Base-by-base conservation (phyloP, 1,140 invertebrate species). In the Lordiphosa mommai region DNA sequence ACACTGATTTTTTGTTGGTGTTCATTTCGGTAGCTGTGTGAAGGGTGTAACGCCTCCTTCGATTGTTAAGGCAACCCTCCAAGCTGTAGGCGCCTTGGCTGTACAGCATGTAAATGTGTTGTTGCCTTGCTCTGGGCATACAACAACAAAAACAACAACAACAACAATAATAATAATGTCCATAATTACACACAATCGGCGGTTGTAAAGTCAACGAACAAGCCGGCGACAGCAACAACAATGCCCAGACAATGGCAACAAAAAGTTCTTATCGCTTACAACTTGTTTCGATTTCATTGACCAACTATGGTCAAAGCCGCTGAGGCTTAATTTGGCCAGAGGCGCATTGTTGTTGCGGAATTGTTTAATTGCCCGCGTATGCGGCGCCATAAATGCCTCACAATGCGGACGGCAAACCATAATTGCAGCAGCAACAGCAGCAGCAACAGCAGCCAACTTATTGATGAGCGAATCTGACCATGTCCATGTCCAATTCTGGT, bases 231-330 rank as follows among this genome's bases (percentile, higher is more conserved):
- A n/a, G n/a, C 37, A 23, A 40, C 48, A 50, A 49, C 47, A 49
- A 49, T 50, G 47, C 43, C 20, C 51, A 53, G 36, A 52, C 57
- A 37, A 9, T 56, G 52, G 23, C 52, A n/a, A n/a, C n/a, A n/a
- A 56, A 30, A 49, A 64, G 76, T 80, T 80, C 76, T 80, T 80
- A 80, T 80, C 76, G 76, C 76, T 71, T 60, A 72, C 77, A 84
- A 82, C 76, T 82, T 82, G 76, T 82, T 84, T 68, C 76, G 72
- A 84, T 84, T 82, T 70, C 77, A 70, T 77, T 82, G 77, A 72
- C 76, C 76, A 82, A 72, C 57, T 76, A 84, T 84, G 77, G 76
- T 36, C 67, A 84, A 40, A 47, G 64, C 40, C 49, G 44, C 23
- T 17, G 23, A 32, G 30, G 63, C 76, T 68, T 76, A 76, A 82